Evolutionary conservation across 2,888 invertebrate genomes (phyloP).

Genomic region (Nebria brevicollis): DNA sequence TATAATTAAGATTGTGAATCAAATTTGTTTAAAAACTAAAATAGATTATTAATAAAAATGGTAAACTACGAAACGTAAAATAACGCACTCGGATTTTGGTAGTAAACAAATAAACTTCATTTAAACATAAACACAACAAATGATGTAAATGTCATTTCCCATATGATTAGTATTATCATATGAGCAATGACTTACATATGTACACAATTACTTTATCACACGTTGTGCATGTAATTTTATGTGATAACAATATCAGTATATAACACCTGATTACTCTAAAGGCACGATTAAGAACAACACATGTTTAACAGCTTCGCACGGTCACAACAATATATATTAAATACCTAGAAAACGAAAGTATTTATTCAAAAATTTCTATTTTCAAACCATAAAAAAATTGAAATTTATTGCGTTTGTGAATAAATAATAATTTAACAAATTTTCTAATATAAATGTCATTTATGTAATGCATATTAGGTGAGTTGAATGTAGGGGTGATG

Average conservation of each 20-base stretch:
- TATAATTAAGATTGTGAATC: no score
- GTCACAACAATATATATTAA: not conserved
- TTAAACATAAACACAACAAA: no score
- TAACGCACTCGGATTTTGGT: no score
- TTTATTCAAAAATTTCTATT: not conserved
- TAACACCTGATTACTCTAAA: constrained; percentile 5
- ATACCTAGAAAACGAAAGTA: not conserved
- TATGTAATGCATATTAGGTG: not conserved
- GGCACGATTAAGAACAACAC: not conserved
- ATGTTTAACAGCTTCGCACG: constrained; percentile 4
- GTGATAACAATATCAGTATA: constrained; percentile 9
- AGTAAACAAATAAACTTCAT: no score
- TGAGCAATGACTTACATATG: constrained; percentile 8
- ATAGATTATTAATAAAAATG: no score
- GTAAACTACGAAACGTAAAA: no score
- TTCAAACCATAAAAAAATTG: not conserved
- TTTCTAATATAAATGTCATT: not conserved
- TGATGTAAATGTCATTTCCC: not conserved
- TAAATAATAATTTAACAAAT: no score
- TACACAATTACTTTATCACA: constrained; percentile 14
- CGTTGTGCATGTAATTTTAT: not conserved
- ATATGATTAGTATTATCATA: not conserved
- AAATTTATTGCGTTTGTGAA: not conserved
- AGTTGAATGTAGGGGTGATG: not conserved
- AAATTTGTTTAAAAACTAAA: no score